phyloP scores from a whole-genome alignment of 2,113 vertebrate genomes.

The Siniperca knerii region DNA sequence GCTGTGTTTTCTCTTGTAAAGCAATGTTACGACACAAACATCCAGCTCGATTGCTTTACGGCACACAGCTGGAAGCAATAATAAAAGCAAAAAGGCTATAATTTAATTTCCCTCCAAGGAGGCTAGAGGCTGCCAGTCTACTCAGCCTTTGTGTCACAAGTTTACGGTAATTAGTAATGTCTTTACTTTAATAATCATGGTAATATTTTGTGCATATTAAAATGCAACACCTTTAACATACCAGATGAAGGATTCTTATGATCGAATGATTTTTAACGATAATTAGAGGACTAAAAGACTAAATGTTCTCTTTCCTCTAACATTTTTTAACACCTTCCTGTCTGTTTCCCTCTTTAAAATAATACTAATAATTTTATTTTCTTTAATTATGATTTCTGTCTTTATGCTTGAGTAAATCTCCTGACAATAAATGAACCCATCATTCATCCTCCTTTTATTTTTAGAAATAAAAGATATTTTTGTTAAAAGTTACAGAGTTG shows the following conservation, averaged over 20 bases:
- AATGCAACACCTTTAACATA: neutral
- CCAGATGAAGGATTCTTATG: too few species aligned
- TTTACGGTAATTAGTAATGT: slow-evolving; percentile 17
- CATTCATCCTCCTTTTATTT: neutral
- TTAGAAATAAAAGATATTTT: neutral
- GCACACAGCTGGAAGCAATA: too few species aligned
- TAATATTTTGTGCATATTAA: neutral
- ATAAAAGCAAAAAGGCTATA: neutral
- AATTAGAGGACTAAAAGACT: neutral
- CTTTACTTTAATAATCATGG: neutral
- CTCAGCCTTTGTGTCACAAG: neutral
- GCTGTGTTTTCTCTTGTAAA: too few species aligned
- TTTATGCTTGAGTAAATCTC: neutral
- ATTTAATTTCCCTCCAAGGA: neutral
- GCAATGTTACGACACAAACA: too few species aligned
- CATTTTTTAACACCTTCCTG: neutral
- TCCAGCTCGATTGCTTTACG: neutral
- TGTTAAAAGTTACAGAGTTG: neutral
- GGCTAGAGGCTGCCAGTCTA: neutral
- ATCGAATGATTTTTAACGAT: neutral
- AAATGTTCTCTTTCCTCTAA: neutral
- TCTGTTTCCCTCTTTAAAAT: neutral
- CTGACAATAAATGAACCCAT: neutral
- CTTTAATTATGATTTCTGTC: neutral
- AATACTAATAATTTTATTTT: neutral